Evolutionary conservation across 1,140 invertebrate species (phyloP), one percentile per base, ranked within the genome.

Genomic region (Lineus longissimus): DNA sequence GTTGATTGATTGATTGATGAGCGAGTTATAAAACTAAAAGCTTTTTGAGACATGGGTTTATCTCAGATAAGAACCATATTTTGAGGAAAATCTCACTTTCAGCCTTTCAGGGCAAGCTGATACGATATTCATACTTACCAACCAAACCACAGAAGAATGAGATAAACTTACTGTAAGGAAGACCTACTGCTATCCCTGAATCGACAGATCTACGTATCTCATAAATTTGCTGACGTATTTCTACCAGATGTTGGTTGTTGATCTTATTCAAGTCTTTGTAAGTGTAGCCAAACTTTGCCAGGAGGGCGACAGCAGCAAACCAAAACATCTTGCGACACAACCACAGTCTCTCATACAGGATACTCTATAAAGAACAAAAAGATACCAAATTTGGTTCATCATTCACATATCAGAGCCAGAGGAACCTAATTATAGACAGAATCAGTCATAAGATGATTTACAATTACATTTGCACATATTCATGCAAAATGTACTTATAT

Each of bases 191-290:
- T 15, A 41, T 36, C 15, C 33, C 33, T 36, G 33, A 36, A 36
- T 36, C 15, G 51, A 59, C 43, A 29, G 58, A 59, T 31, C 55
- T 9, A 40, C 69, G 65, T 2, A 81, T 59, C 40, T 81, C 74
- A 17, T 63, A 67, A 62, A 75, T 81, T 61, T 81, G 78, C 60
- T 72, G 73, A 33, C 69, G 65, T 45, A 83, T 81, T 43, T 81
- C 76, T 57, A 72, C 61, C 7, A 83, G 68, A 4, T 80, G 64
- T 25, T 66, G 61, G 67, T 81, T 78, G 62, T 83, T 83, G 23
- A 79, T 66, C 0, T 55, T 56, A 51, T 81, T 74, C 54, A 76
- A 70, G 62, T 84, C 81, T 23, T 71, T 67, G 66, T 76, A 84
- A 29, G 51, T 63, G 57, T 74, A 73, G 4, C 71, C 73, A 51